phyloP scores from a whole-genome alignment of 2,113 vertebrate genomes.

The Nycticorax nycticorax region DNA sequence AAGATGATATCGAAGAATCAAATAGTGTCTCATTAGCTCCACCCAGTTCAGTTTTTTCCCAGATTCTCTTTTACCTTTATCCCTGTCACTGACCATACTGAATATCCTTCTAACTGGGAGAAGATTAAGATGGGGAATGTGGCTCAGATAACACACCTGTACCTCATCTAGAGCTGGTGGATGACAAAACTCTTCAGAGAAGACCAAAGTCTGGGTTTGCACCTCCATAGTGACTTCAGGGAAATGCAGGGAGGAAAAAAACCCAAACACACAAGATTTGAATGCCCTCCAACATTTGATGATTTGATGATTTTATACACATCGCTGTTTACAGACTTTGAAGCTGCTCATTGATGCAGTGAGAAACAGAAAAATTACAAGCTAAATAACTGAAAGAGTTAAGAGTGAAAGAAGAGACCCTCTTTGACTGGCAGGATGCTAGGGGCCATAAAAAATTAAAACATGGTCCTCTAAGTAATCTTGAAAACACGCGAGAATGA shows the following conservation, averaged over 20 bases:
- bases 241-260: background rate
- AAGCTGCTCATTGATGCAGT: background rate
- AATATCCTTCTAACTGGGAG: background rate
- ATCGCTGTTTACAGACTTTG: background rate
- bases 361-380: background rate
- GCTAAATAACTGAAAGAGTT: background rate
- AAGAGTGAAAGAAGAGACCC: background rate
- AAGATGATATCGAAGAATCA: background rate
- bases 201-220: background rate
- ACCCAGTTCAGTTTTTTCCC: background rate
- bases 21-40: background rate
- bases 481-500: background rate
- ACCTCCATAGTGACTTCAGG: background rate
- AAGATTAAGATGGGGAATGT: background rate
- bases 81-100: background rate
- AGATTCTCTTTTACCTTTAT: background rate
- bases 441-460: background rate
- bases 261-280: accelerated
- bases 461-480: background rate
- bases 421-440: background rate
- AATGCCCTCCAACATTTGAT: background rate
- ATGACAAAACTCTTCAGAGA: background rate
- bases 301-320: background rate
- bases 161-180: background rate
- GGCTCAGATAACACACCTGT: background rate